These are phyloP conservation scores for Phaethon lepturus DNA, from an alignment of 2,113 vertebrate genomes.

Conservation along the genomic window DNA sequence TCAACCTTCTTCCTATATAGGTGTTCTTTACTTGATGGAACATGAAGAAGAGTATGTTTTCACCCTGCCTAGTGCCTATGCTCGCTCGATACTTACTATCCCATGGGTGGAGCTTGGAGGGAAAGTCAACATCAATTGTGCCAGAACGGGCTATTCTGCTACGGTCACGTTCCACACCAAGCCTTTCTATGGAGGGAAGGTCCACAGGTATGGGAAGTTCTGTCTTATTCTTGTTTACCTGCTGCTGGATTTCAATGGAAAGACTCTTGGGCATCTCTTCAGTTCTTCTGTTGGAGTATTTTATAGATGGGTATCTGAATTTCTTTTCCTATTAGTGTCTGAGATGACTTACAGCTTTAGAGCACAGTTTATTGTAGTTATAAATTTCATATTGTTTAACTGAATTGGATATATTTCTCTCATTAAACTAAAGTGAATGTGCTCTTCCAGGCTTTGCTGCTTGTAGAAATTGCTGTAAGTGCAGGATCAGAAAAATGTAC, in stretches of 20 bases:
- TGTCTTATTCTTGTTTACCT: neutral
- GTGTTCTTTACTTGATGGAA: constrained; percentile 87
- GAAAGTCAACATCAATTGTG: constrained; percentile 91
- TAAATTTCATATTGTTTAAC: neutral
- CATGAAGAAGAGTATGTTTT: constrained; percentile 94
- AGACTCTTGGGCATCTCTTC: neutral
- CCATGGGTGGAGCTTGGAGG: constrained; percentile 97
- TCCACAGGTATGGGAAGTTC: constrained; percentile 84
- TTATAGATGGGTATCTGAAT: neutral
- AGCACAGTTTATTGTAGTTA: neutral
- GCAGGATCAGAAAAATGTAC: neutral
- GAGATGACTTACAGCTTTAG: neutral
- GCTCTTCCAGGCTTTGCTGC: neutral
- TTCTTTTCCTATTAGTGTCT: neutral
- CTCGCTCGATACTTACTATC: constrained; percentile 94
- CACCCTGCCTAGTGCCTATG: constrained; percentile 93
- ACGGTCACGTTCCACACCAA: constrained; percentile 94
- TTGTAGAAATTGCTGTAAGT: neutral
- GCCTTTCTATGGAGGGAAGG: constrained; percentile 95
- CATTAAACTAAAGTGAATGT: neutral
- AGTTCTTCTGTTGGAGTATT: neutral
- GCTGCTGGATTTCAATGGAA: neutral
- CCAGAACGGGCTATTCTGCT: constrained; percentile 90
- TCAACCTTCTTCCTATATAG: neutral
- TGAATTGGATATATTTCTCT: neutral